phyloP scores from a whole-genome alignment of 2,113 vertebrate species.

The Myrmophylax atrothorax region DNA sequence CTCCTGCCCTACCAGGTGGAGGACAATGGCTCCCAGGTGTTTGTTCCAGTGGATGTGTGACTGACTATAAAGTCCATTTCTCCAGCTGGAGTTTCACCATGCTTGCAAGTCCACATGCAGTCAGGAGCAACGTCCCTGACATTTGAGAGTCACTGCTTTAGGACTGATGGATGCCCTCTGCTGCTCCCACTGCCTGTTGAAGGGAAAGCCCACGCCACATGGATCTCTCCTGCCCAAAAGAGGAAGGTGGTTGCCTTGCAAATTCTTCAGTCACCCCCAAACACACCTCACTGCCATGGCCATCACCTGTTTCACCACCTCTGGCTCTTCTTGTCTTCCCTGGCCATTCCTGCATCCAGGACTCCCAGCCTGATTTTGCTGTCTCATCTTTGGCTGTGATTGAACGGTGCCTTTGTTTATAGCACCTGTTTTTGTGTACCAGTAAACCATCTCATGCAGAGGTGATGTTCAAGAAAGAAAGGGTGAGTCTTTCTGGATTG shows the following conservation, averaged over 20 bases:
- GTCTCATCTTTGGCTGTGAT: background rate
- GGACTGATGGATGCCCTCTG: background rate
- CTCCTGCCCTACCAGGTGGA: background rate
- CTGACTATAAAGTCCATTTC: background rate
- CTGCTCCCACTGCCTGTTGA: background rate
- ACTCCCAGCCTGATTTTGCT: background rate
- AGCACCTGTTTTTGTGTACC: background rate
- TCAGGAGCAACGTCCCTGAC: background rate
- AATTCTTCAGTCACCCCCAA: background rate
- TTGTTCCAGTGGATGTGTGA: background rate
- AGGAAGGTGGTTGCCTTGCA: background rate
- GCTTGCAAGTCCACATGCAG: fast-evolving
- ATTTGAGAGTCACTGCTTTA: background rate
- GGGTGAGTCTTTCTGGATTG: background rate
- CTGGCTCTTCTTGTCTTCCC: background rate
- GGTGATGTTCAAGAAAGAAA: background rate
- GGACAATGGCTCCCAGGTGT: background rate
- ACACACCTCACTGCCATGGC: fast-evolving
- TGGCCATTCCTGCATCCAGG: background rate
- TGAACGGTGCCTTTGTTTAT: background rate
- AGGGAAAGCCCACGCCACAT: background rate
- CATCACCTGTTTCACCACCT: background rate
- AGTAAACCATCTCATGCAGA: background rate
- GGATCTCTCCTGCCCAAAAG: background rate
- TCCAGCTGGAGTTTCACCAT: background rate